Base-by-base conservation (phyloP, 2,113 vertebrate genomes). In the Oxyura jamaicensis region DNA sequence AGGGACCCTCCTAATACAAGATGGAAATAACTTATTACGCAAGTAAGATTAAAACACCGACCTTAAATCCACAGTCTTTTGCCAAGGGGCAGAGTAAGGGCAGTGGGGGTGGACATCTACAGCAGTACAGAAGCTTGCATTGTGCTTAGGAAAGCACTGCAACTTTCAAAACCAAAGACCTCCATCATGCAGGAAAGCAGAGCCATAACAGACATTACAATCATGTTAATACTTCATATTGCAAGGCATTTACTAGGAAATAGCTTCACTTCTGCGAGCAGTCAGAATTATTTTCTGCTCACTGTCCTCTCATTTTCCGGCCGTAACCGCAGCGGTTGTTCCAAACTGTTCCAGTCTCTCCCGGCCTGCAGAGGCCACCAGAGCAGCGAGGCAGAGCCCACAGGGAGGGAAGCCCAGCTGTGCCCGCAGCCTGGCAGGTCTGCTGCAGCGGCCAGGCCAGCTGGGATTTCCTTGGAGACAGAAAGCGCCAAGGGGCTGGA, bases 21-120 rank as follows among this genome's bases (percentile, higher is more conserved):
- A 90, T 89, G 90, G 93, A 96, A 97, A 93, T 86, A 88, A 93
- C 91, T 83, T 86, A 90, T 95, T 95, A 95, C 76, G 67, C 73
- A 93, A 97, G 72, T 76, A 72, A 65, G 74, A 91, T 94, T 96
- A 93, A 82, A 94, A 95, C 74, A 15, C 41, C 90, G 89, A 97
- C 95, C 95, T 75, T 89, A 91, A 91, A 90, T 84, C 29, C 91
- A 93, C 9, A 78, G 75, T 60, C 75, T 86, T 91, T 83, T 88
- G 91, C 90, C 94, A 92, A 92, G 88, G 90, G 88, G 65, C 72
- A 91, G 44, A 4, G 26, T 28, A 53, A 12, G 48, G 48, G 48
- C 33, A 52, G 42, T 19, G 68, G 2, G 72, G 29, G 86, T 91
- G 74, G 87, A 87, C 92, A 92, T 66, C 74, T 89, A 8, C 62